Conservation (phyloP, 2,113 vertebrate genomes). For the Pavo muticus region DNA sequence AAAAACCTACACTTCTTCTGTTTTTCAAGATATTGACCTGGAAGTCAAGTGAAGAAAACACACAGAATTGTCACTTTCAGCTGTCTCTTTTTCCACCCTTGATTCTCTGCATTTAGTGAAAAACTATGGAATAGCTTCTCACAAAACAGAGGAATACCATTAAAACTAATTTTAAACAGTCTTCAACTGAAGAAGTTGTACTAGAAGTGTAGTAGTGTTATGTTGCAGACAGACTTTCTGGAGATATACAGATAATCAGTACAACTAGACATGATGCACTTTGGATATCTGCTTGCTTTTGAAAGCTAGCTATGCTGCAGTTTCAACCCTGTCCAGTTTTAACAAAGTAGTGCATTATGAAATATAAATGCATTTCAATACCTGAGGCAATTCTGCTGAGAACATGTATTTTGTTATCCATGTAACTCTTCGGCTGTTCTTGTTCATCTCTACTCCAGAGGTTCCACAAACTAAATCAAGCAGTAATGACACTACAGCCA, state of each 20-base stretch:
- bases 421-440: neutral
- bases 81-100: neutral
- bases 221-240: neutral
- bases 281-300: neutral
- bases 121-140: neutral
- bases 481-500: neutral
- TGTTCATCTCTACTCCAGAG: neutral
- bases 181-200: neutral
- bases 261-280: neutral
- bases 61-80: neutral
- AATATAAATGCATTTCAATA: neutral
- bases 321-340: neutral
- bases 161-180: neutral
- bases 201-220: neutral
- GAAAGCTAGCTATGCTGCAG: neutral
- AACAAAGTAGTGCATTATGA: neutral
- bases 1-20: neutral
- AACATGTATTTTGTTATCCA: neutral
- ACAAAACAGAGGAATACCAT: neutral
- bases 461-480: neutral
- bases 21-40: neutral
- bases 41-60: neutral
- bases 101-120: neutral
- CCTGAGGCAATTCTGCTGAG: neutral
- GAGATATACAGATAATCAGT: neutral